Percentiles rank a stretch among this genome's conserved stretches.
These are phyloP conservation scores for Caradrina kadenii DNA, from an alignment of 2,888 invertebrate genomes.

Conservation along the genomic window DNA sequence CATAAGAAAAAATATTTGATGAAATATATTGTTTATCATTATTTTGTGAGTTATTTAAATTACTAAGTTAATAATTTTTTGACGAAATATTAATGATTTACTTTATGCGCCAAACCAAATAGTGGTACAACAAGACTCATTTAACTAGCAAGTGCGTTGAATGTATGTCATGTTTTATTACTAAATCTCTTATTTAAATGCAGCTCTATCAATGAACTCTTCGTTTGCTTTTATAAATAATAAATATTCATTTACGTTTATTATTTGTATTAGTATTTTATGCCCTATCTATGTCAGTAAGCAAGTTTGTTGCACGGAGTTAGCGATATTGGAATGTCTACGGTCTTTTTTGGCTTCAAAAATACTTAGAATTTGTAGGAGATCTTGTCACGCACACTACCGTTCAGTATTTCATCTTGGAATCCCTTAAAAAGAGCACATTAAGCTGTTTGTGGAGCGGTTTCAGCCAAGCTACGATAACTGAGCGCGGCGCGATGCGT, in stretches of 20 bases:
- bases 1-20: too few species aligned
- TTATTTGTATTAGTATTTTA: too few species aligned
- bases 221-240: slow-evolving; percentile 13
- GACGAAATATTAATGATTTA: too few species aligned
- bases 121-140: too few species aligned
- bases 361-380: neutral
- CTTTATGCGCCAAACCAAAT: too few species aligned
- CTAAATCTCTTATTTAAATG: too few species aligned
- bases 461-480: slow-evolving; percentile 32
- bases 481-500: slow-evolving; percentile 8
- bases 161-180: too few species aligned
- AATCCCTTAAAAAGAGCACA: slow-evolving; percentile 12
- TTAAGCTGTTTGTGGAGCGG: slow-evolving; percentile 23
- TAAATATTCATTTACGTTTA: slow-evolving; percentile 12
- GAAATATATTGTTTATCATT: too few species aligned
- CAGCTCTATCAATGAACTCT: slow-evolving; percentile 31
- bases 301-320: neutral
- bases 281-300: too few species aligned
- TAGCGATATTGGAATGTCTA: neutral
- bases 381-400: neutral
- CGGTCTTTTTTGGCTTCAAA: neutral
- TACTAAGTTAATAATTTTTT: too few species aligned
- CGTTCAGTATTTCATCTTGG: slow-evolving; percentile 13
- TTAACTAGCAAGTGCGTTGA: too few species aligned
- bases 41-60: too few species aligned